Base-by-base conservation (phyloP, 2,888 invertebrate species). In the Drosophila rellima region DNA sequence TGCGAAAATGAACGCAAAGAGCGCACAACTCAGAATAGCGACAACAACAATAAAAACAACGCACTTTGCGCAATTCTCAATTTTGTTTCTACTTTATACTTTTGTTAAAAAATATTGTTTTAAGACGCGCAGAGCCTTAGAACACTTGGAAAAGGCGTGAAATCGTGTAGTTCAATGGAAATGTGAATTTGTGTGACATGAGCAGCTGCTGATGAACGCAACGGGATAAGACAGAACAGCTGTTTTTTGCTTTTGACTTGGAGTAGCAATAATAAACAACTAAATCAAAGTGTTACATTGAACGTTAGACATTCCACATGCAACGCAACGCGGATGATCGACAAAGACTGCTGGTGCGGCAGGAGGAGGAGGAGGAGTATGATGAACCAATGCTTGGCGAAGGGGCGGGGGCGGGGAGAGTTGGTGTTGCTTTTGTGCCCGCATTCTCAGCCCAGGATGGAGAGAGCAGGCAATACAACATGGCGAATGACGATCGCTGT, bases 381-480 rank as follows among this genome's bases (percentile, higher is more conserved):
- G 69, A 79, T 23, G 82, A 68, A 0, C 39, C 56, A n/a, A 48
- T 69, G 17, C 42, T 59, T 2, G 65, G 62, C 11, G 18, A 50
- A 11, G 15, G 6, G 0, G 23, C 6, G 2, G n/a, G 7, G 5
- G 15, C 15, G 11, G 61, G 33, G 18, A 8, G 8, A 6, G 35
- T 8, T 8, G 47, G 13, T 0, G 52, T 23, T n/a, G 39, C 50
- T 5, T 84, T 84, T 35, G 60, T 86, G 39, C 80, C 83, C 56
- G 83, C 83, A 17, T 82, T 88, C 17, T 44, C 64, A 1, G 59
- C 71, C 5, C 71, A 77, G 3, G 40, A 37, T 5, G 40, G 44
- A 1, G 57, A 42, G 13, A 18, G 18, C 6, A 18, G 18, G 13
- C 57, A 54, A 5, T 45, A 55, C 44, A 3, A 45, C 26, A 47